phyloP scores from a whole-genome alignment of 2,113 vertebrate genomes.

The Ardeotis arabs region DNA sequence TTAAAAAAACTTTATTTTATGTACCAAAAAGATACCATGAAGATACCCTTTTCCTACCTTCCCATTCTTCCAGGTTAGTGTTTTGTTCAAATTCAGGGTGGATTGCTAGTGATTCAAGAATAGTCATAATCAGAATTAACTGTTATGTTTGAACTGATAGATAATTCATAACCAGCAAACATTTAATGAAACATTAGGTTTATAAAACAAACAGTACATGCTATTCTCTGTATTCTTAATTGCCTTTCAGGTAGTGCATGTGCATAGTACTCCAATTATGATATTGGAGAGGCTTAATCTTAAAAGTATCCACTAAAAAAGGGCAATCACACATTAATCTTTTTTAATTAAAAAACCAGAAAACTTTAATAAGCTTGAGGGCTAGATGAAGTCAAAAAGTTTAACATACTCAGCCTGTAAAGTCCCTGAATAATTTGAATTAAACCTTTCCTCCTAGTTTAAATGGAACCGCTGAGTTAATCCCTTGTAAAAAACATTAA shows the following conservation, averaged over 20 bases:
- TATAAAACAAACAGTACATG: background rate
- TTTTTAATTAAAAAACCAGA: background rate
- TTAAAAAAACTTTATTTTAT: background rate
- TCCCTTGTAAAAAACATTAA: background rate
- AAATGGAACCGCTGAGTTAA: background rate
- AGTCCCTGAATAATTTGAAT: background rate
- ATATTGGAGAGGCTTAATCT: background rate
- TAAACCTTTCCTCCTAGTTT: background rate
- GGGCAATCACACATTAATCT: background rate
- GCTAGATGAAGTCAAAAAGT: background rate
- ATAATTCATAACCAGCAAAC: constrained; percentile 43
- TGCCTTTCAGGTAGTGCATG: background rate
- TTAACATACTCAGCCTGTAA: background rate
- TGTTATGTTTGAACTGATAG: constrained; percentile 17
- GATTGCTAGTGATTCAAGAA: background rate
- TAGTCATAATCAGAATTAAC: background rate
- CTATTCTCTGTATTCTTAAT: background rate
- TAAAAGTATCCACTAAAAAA: background rate
- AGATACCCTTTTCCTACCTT: background rate
- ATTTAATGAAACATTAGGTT: constrained; percentile 18
- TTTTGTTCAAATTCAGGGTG: background rate
- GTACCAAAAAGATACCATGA: background rate
- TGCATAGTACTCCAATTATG: background rate
- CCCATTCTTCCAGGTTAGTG: background rate
- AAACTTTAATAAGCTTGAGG: background rate